Base-by-base conservation (phyloP, 1,140 invertebrate genomes). In the Lepidostoma basale region DNA sequence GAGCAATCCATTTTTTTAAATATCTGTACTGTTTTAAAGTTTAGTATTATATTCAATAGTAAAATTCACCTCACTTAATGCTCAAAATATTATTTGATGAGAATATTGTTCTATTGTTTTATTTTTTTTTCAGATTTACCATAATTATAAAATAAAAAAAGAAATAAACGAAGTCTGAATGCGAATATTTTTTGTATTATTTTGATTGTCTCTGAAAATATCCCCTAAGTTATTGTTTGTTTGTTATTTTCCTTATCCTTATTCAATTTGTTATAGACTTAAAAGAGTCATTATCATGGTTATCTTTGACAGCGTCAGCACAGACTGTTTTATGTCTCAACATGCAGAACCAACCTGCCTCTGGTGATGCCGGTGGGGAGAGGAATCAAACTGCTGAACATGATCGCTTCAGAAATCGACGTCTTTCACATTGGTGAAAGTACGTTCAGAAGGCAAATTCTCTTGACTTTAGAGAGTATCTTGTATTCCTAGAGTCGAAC, bases 101-200 rank as follows among this genome's bases (percentile, higher is more conserved):
- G 12, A 56, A 56, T 20, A 3, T 33, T 56, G n/a, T n/a, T n/a
- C n/a, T 30, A 56, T 33, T 33, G 25, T 56, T 33, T 14, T 14
- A 16, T 54, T 9, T 26, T 54, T 54, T 23, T 54, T 54, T 30
- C 25, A 30, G 26, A 14, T n/a, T 54, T 54, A 3, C 28, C 49
- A 54, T 52, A 6, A 30, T 54, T 54, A 54, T 54, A 18, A n/a
- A n/a, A n/a, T 30, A 30, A n/a, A 54, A 33, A 56, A 5, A 18
- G 52, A 56, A 56, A 56, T 56, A 56, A 56, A 56, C 16, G 28
- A 56, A 56, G 52, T 16, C 25, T 56, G 52, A 56, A 56, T 56
- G 44, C 18, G 44, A 18, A 20, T 33, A 28, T 33, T 33, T 33
- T 16, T 18, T 33, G 30, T 22, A 20, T 47, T 47, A 18, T 23